A percentile compares a stretch with the other conserved stretches of the same genome.
phyloP scores from a whole-genome alignment of 37 sponge, comb jelly and placozoan species.

The Beroe ovata region DNA sequence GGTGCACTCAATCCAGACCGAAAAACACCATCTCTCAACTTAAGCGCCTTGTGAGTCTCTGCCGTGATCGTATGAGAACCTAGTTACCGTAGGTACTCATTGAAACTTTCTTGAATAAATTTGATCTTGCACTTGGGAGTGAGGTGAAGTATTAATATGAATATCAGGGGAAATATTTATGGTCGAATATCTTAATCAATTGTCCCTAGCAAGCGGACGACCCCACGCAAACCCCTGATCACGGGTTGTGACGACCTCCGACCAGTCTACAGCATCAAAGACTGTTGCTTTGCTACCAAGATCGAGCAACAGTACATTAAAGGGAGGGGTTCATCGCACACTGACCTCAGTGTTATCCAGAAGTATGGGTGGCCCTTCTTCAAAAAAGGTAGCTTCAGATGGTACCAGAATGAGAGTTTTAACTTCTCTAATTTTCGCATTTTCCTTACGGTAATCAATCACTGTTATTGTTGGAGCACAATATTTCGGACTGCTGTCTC shows the following conservation, averaged over 20 bases:
- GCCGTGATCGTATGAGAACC: no score
- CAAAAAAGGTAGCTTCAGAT: conserved; percentile 12
- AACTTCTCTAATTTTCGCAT: background rate
- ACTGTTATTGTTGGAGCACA: no score
- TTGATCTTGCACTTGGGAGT: no score
- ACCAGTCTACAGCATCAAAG: conserved; percentile 3
- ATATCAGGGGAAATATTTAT: no score
- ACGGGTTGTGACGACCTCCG: background rate
- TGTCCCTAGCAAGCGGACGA: conserved; percentile 1
- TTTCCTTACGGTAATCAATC: no score
- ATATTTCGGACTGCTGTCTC: no score
- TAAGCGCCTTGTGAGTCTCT: no score
- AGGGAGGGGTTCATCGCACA: conserved; percentile 3
- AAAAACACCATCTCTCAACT: background rate
- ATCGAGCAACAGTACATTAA: conserved; percentile 24
- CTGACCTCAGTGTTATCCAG: conserved; percentile 23
- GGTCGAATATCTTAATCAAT: no score
- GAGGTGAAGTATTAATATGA: no score
- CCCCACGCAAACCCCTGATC: background rate
- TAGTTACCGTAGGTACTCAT: no score
- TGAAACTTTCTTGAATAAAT: no score
- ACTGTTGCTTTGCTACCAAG: background rate
- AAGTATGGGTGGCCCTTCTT: conserved; percentile 50
- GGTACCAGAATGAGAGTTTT: no score
- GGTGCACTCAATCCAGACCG: background rate